Evolutionary conservation across 2,113 vertebrate species (phyloP).

Genomic region (Elaphurus davidianus): DNA sequence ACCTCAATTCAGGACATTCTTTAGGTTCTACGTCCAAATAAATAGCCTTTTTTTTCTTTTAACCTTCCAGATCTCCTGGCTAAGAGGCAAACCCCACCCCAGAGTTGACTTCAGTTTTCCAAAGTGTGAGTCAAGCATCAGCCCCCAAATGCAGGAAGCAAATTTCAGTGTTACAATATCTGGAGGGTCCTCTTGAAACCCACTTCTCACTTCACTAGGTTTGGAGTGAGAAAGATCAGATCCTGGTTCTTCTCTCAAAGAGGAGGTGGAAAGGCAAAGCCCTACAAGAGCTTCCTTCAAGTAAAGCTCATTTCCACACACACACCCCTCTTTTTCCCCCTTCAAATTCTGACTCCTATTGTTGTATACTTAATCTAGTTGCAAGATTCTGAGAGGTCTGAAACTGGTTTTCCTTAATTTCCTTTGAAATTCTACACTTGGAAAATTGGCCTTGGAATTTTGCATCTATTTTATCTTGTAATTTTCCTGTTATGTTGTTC

Average conservation of each 20-base stretch:
- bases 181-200: not conserved
- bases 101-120: not conserved
- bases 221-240: not conserved
- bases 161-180: not conserved
- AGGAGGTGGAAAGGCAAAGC: not conserved
- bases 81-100: not conserved
- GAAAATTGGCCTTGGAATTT: not conserved
- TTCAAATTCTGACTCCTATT: not conserved
- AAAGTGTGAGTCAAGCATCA: not conserved
- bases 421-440: not conserved
- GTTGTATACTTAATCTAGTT: not conserved
- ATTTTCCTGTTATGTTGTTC: not conserved
- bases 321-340: not conserved
- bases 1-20: not conserved
- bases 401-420: not conserved
- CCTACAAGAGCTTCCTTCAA: not conserved
- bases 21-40: not conserved
- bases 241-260: not conserved
- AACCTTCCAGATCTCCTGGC: not conserved
- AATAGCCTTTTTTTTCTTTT: not conserved
- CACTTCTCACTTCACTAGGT: not conserved
- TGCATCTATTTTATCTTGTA: not conserved
- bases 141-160: not conserved
- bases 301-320: not conserved
- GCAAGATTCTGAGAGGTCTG: not conserved